Conservation (phyloP, 2,113 vertebrate genomes). For the Pimephales promelas region DNA sequence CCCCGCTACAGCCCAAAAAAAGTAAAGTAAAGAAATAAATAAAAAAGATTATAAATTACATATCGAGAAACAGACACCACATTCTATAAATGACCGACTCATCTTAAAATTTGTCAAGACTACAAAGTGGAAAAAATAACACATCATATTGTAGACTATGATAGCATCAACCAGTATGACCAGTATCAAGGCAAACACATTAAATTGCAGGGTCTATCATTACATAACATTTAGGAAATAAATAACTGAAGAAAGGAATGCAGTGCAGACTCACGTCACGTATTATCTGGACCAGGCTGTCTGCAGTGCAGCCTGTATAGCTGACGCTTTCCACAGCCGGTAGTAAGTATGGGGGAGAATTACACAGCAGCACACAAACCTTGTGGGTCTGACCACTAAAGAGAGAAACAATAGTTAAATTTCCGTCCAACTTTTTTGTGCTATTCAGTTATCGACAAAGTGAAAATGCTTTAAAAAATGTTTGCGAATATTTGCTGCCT, state of each 20-base stretch:
- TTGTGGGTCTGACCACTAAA: constrained; percentile 89
- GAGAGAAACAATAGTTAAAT: background rate
- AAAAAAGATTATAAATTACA: background rate
- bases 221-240: background rate
- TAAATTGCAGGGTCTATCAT: background rate
- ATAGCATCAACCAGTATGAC: background rate
- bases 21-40: background rate
- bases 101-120: background rate
- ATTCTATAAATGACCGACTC: background rate
- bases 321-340: constrained; percentile 92
- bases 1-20: constrained; percentile 73
- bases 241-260: background rate
- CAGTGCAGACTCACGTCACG: constrained; percentile 79
- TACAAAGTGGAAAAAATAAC: background rate
- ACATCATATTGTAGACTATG: background rate
- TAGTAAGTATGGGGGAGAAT: constrained; percentile 89
- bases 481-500: no score
- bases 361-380: constrained; percentile 90
- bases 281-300: constrained; percentile 89
- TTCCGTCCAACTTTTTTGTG: no score
- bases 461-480: no score
- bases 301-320: constrained; percentile 88
- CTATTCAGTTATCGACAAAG: no score
- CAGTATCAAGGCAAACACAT: background rate
- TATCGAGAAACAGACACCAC: background rate